Evolutionary conservation across 2,888 invertebrate species (phyloP).

Genomic region (Rhopalosiphum nymphaeae): DNA sequence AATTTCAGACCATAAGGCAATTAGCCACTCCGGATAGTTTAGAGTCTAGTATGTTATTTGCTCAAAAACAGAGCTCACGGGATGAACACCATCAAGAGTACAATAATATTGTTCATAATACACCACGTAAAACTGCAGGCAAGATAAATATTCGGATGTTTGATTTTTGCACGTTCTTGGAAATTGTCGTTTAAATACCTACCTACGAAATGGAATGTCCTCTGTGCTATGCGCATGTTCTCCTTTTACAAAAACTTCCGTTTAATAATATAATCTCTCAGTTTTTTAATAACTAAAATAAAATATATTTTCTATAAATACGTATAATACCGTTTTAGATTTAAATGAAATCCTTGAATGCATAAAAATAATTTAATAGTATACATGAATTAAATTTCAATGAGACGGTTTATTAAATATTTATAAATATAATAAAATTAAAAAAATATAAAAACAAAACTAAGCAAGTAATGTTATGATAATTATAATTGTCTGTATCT

Average conservation of each 20-base stretch:
- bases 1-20: slow-evolving; percentile 59
- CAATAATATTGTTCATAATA: background rate
- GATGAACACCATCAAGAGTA: slow-evolving; percentile 23
- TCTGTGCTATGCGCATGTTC: background rate
- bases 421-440: background rate
- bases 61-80: slow-evolving; percentile 27
- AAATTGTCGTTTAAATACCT: background rate
- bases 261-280: background rate
- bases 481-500: background rate
- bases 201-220: background rate
- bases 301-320: background rate
- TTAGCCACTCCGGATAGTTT: slow-evolving; percentile 58
- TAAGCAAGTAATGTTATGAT: background rate
- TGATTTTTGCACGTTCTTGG: slow-evolving; percentile 5
- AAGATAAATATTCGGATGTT: background rate
- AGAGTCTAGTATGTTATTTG: slow-evolving; percentile 59
- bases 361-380: background rate
- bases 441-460: background rate
- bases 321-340: background rate
- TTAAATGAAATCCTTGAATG: background rate
- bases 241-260: background rate
- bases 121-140: slow-evolving; percentile 18
- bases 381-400: background rate
- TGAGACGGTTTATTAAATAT: background rate
- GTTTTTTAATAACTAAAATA: background rate